Base-by-base conservation (phyloP, 2,888 invertebrate species). In the Acrocera orbiculus region DNA sequence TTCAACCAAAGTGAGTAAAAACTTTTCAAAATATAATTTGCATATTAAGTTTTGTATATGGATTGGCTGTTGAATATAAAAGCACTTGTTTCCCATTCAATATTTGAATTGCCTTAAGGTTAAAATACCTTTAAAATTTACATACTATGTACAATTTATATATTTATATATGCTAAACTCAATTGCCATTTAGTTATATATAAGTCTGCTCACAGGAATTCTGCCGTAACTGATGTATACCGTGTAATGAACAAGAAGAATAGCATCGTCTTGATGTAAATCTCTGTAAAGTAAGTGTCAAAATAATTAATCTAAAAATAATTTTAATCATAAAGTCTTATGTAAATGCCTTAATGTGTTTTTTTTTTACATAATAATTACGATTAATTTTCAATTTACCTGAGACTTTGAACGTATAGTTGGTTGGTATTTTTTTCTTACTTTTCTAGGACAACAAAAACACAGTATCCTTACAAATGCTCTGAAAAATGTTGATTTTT, bases 391-490 rank as follows among this genome's bases (percentile, higher is more conserved):
- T 9, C 13, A 19, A 56, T 62, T 65, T 61, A 85, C 85, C 77
- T 83, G 83, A 46, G 79, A 85, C 63, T 83, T 83, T 54, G 81
- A 81, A 46, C 85, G 70, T 53, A 85, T 76, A 45, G 82, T 81
- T 15, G 82, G 80, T 53, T 83, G 76, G 61, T 85, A 83, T 61
- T 78, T 76, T 54, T 78, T 67, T 45, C 79, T 68, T 47, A 85
- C 67, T 52, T 77, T 76, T 46, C 82, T 67, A 3, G 86, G 86
- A 60, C 86, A 87, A 63, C 87, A 89, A 29, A 76, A 77, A 63
- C 89, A 92, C 38, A 93, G 63, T 48, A 93, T 83, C 52, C 89
- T 73, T 36, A 83, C 74, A 59, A 93, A 93, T 14, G 93, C 93
- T 61, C 92, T 87, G 77, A 15, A 75, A 71, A 46, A 51, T 49